Base-by-base conservation (phyloP, 2,797 vertebrate genomes). In the Sarcoramphus papa region DNA sequence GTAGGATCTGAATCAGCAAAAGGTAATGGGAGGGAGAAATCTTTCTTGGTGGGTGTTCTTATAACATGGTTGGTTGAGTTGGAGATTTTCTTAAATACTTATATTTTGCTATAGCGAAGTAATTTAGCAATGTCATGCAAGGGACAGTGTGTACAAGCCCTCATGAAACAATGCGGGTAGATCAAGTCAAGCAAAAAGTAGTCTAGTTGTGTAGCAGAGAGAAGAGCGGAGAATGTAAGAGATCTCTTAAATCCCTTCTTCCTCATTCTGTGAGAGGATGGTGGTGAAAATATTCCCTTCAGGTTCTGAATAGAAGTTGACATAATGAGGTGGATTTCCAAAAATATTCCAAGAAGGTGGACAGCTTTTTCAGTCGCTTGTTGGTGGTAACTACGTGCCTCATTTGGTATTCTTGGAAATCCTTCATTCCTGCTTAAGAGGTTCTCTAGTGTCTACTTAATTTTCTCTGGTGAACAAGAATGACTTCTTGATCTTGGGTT, bases 271-370 rank as follows among this genome's bases (percentile, higher is more conserved):
- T 24, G 33, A 76, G 33, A 35, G 12, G 30, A 51, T 75, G 37
- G 40, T 74, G 51, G 50, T 89, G 85, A 85, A 69, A 90, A 50
- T 68, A 30, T 17, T 93, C 33, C 51, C 40, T 93, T 67, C 35
- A 60, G 33, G 47, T 85, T 93, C 73, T 87, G 63, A 92, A 90
- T 79, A 80, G 62, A 83, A 63, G 50, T 17, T 95, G 77, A 95
- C 28, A 37, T 60, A 93, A 92, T 88, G 69, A 85, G 33, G 63
- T 91, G 25, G 53, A 84, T 85, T 96, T 90, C 78, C 59, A 70
- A 85, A 85, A 95, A 85, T 89, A 95, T 69, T 85, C 40, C 54
- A 76, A 51, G 69, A 88, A 78, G 54, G 10, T 84, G 62, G 51
- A 37, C 28, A 51, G 40, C 50, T 88, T 92, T 88, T 93, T 68